Evolutionary conservation across 2,888 invertebrate species (phyloP), one percentile per base, ranked within the genome.

Genomic region (Lasioglossum zephyrum): DNA sequence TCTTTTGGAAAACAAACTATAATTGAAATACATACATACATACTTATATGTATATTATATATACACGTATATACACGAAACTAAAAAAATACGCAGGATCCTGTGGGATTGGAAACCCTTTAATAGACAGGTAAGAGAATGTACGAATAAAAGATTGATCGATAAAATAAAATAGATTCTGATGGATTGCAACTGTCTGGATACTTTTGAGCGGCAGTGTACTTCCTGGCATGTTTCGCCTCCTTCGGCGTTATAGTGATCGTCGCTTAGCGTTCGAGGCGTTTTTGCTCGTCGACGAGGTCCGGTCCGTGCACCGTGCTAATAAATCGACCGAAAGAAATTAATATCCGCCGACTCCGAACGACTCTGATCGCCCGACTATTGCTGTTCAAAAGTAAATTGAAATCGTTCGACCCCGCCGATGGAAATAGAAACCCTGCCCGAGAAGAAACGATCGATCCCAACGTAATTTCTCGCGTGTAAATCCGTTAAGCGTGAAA

Each of bases 251-350:
- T 84, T 69, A 82, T 63, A 79, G 31, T 26, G 47, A 36, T 63
- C 75, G 69, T 66, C 53, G 39, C 70, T 60, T 77, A 49, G 18
- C 26, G 44, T 77, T n/a, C 44, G 41, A 16, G 41, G 47, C 63
- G 57, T 77, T 83, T 83, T 81, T 74, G 39, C 86, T 60, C 66
- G 44, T 49, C 74, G 76, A 39, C 57, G 31, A 8, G 26, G 31
- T 57, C 70, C 69, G 44, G 18, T 44, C 16, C 26, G 1, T 22
- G 44, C 11, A 18, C 18, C 16, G 60, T 44, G 60, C 31, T 60
- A 84, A 79, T 78, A 78, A 79, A 85, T 79, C 85, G 76, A 84
- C 73, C 73, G 66, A 66, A 76, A 79, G 76, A 49, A 85, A 80
- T 85, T 85, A 77, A 84, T 84, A 83, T 83, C 74, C 77, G 82